Percentiles rank a stretch among this genome's conserved stretches.
Conservation (phyloP, 2,113 vertebrate genomes). For the Dunckerocampus dactyliophorus region DNA sequence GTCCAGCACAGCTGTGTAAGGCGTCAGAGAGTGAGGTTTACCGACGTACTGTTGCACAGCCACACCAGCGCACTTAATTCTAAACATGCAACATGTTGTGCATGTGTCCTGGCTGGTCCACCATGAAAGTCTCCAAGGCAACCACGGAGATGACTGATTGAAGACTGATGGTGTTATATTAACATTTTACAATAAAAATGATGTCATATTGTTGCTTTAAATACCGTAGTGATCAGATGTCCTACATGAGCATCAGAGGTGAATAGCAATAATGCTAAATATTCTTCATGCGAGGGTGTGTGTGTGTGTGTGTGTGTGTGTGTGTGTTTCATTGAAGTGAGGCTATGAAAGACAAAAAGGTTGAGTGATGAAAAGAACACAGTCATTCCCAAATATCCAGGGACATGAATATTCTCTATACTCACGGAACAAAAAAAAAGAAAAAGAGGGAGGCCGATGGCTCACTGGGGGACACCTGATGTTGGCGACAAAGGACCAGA, state of each 20-base stretch:
- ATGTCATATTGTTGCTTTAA: background rate
- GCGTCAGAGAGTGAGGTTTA: too few relatives aligned
- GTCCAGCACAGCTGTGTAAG: too few relatives aligned
- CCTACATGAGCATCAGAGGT: slow-evolving; percentile 2
- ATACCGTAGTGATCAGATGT: background rate
- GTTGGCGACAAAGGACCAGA: slow-evolving; percentile 37
- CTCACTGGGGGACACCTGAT: slow-evolving; percentile 29
- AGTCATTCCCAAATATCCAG: slow-evolving; percentile 37
- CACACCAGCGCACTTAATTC: too few relatives aligned
- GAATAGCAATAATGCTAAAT: slow-evolving; percentile 8
- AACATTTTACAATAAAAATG: background rate
- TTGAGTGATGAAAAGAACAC: slow-evolving; percentile 25
- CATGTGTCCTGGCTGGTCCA: too few relatives aligned
- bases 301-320: background rate
- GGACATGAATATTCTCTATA: slow-evolving; percentile 21
- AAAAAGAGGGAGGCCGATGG: background rate
- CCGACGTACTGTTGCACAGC: too few relatives aligned
- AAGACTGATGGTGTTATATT: background rate
- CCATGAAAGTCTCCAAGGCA: background rate
- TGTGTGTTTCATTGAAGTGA: slow-evolving; percentile 1
- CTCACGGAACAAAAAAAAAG: slow-evolving; percentile 21
- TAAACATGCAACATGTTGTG: too few relatives aligned
- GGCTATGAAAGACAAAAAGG: slow-evolving; percentile 16
- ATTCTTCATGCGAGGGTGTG: slow-evolving; percentile 1
- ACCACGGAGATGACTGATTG: too few relatives aligned